Base-by-base conservation (phyloP, 2,113 vertebrate genomes). In the Willisornis vidua region DNA sequence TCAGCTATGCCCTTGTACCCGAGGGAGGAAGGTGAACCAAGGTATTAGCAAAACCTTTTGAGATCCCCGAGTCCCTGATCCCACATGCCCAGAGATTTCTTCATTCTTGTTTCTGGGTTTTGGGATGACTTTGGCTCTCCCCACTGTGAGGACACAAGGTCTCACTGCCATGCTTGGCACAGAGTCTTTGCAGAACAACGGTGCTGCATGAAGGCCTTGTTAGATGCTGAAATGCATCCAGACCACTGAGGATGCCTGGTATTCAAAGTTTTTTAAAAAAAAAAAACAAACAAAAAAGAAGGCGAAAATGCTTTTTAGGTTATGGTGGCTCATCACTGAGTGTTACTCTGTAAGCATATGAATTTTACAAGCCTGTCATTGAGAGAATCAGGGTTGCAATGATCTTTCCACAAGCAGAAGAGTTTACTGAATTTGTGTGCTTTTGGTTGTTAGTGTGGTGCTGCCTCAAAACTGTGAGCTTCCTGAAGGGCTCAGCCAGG, bases 91-190 rank as follows among this genome's bases (percentile, higher is more conserved):
- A 58, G 68, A 41, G 46, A 31, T 39, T 43, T 57, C 48, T 75
- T 13, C 1, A 0, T 29, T 62, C 31, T 45, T 71, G 7, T 84
- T 93, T 54, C 31, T 68, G 54, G 86, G 14, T 1, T 1, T 76
- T 3, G 1, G 45, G 58, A 7, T 51, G 31, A 12, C 16, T n/a
- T 29, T 37, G 43, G 39, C 63, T 72, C 13, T 57, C n/a, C 43
- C 16, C 1, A 0, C 31, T 35, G n/a, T 22, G 29, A 24, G 39
- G 10, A 39, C 3, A 0, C 7, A 1, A 2, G 1, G 18, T 59
- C 23, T 68, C 55, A 4, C 13, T 22, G 6, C 49, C 2, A 0
- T 29, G 48, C 8, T 43, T 41, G 61, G 16, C 51, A 28, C 52
- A 14, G 33, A 73, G 39, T 54, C 19, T 58, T 65, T 51, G 28